Conservation (phyloP, 2,113 vertebrate genomes). For the Sprattus sprattus region DNA sequence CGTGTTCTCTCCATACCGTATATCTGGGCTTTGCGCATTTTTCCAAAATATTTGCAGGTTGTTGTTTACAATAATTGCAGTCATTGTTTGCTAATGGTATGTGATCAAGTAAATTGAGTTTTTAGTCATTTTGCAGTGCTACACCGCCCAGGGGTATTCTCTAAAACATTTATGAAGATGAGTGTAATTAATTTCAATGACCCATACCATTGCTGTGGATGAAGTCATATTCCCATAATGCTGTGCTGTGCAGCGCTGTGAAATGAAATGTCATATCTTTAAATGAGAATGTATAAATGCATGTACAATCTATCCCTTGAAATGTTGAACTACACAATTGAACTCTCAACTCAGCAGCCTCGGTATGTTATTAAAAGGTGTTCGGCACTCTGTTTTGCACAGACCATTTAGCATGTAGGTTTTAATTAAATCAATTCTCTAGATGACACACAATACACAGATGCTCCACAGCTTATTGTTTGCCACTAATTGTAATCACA, state of each 20-base stretch:
- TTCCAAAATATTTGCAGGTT: neutral
- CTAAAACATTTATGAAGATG: neutral
- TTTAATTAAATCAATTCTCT: conserved; percentile 21
- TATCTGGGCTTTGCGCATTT: too few relatives aligned
- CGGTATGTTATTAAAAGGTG: conserved; percentile 35
- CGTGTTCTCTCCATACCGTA: too few relatives aligned
- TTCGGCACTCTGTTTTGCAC: conserved; percentile 17
- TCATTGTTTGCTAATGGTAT: neutral
- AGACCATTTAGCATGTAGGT: conserved; percentile 33
- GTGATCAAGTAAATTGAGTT: neutral
- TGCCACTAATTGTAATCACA: conserved; percentile 5
- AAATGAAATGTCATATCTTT: neutral
- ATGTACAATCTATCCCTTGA: neutral
- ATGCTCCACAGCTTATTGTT: neutral
- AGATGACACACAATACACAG: neutral
- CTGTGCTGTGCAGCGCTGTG: neutral
- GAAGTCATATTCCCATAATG: neutral
- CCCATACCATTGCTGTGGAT: neutral
- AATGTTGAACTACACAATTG: neutral
- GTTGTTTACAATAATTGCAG: neutral
- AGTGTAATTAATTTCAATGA: neutral
- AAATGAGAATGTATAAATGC: neutral
- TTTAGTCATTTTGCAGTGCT: neutral
- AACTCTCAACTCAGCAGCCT: conserved; percentile 6
- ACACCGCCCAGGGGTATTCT: neutral